These are phyloP conservation scores for Beroe forskalii DNA, from an alignment of 37 sponge, comb jelly and placozoan genomes.

Conservation along the genomic window DNA sequence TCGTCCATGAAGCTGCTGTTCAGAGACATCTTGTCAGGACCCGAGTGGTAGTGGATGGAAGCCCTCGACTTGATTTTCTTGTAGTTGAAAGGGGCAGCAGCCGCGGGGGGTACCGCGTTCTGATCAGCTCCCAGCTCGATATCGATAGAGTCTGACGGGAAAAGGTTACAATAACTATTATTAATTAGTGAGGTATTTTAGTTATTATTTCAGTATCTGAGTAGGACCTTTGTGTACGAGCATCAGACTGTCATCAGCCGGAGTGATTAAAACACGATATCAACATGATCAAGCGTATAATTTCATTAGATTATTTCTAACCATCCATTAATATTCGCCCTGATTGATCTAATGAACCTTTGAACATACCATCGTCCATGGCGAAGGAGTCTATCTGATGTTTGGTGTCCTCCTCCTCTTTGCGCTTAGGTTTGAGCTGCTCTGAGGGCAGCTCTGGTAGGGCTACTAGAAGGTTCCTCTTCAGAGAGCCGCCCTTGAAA, in stretches of 20 bases:
- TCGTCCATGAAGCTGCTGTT: neutral
- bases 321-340: no score
- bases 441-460: neutral
- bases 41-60: slow-evolving; percentile 60
- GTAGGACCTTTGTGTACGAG: no score
- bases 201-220: no score
- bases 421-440: neutral
- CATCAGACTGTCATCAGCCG: no score
- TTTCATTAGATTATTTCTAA: no score
- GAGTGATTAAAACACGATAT: no score
- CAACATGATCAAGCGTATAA: no score
- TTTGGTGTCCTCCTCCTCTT: neutral
- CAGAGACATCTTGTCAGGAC: neutral
- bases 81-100: neutral
- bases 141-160: slow-evolving; percentile 8
- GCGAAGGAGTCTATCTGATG: slow-evolving; percentile 19
- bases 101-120: neutral
- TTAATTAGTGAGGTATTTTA: no score
- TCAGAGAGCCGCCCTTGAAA: neutral
- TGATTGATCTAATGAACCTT: no score
- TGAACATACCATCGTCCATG: slow-evolving; percentile 9
- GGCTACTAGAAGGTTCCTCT: slow-evolving; percentile 21
- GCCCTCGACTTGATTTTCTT: slow-evolving; percentile 12
- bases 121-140: neutral
- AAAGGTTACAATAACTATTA: no score